A percentile compares a stretch with the other conserved stretches of the same genome.
phyloP scores from a whole-genome alignment of 1,140 invertebrate genomes.

The Drosophila equinoxialis region DNA sequence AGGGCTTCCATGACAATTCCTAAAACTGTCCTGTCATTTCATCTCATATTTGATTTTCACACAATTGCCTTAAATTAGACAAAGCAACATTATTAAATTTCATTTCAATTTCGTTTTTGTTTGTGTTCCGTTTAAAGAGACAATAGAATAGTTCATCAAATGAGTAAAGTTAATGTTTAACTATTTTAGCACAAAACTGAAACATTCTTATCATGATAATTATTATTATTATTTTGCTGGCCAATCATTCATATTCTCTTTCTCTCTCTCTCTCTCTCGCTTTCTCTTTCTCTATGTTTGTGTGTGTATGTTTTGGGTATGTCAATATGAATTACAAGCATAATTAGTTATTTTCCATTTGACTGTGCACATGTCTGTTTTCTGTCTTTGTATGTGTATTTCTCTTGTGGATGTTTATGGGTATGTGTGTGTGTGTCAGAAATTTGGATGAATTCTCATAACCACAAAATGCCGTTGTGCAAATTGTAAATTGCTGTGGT shows the following conservation, averaged over 20 bases:
- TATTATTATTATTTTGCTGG: conserved; percentile 3
- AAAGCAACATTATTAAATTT: too few species aligned
- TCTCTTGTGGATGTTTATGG: background rate
- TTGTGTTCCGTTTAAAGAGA: background rate
- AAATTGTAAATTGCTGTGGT: conserved; percentile 10
- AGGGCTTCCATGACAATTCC: too few species aligned
- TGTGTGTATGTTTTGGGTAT: conserved; percentile 11
- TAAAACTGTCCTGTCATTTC: too few species aligned
- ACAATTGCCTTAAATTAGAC: too few species aligned
- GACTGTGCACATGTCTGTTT: background rate
- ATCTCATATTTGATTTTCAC: too few species aligned
- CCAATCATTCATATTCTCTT: background rate
- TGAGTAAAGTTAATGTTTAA: conserved; percentile 5
- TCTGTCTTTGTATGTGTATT: background rate
- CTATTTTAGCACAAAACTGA: background rate
- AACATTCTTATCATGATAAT: conserved; percentile 8
- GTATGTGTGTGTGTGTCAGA: background rate
- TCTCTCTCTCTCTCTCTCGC: background rate
- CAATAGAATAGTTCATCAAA: background rate
- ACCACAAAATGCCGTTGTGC: conserved; percentile 12
- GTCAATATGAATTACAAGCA: conserved; percentile 31
- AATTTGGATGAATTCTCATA: conserved; percentile 1
- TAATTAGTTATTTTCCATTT: conserved; percentile 29
- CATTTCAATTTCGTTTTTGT: too few species aligned
- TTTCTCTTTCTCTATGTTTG: background rate